Evolutionary conservation across 2,797 vertebrate species (phyloP).

Genomic region (Clarias platycephalus): DNA sequence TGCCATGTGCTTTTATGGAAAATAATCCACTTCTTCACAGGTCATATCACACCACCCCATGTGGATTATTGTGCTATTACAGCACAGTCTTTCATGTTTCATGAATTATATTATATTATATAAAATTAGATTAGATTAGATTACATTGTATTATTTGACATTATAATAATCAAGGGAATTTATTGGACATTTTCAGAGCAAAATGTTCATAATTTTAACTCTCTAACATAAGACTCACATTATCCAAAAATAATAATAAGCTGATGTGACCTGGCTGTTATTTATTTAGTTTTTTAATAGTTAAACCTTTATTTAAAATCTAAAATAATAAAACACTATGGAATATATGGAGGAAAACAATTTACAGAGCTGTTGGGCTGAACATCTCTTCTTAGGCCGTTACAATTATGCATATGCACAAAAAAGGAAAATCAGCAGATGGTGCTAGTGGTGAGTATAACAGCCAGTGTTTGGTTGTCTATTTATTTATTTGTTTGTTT

Average conservation of each 20-base stretch:
- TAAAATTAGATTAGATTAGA: background rate
- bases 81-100: background rate
- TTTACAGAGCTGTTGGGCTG: background rate
- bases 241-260: background rate
- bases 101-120: background rate
- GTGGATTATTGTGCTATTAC: background rate
- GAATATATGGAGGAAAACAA: background rate
- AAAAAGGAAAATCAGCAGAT: conserved; percentile 8
- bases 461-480: too few species aligned
- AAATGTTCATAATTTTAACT: background rate
- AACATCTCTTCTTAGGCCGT: background rate
- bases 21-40: background rate
- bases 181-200: background rate
- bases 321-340: background rate
- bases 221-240: background rate
- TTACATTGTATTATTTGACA: too few species aligned
- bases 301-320: background rate
- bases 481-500: too few species aligned
- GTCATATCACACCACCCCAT: background rate
- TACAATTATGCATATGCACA: background rate
- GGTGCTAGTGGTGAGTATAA: background rate
- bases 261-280: background rate
- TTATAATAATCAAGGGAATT: background rate
- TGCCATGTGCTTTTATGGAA: background rate
- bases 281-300: background rate